phyloP scores from a whole-genome alignment of 2,113 vertebrate genomes.

The Oncorhynchus masou region DNA sequence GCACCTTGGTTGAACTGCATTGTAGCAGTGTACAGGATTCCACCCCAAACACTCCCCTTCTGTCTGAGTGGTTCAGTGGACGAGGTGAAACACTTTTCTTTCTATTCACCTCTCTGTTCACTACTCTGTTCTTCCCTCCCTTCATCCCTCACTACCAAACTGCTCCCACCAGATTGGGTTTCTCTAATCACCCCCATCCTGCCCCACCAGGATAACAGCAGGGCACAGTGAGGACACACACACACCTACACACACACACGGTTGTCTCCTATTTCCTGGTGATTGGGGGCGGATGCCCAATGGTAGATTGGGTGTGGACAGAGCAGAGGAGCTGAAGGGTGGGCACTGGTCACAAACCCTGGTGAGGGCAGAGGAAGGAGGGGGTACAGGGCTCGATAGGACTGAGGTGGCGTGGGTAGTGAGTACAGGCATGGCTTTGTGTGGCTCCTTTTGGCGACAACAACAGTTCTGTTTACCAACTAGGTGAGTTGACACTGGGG shows the following conservation, averaged over 20 bases:
- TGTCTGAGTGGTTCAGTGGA: not conserved
- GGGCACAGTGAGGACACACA: not conserved
- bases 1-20: not conserved
- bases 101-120: not conserved
- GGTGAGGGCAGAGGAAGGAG: not conserved
- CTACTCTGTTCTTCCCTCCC: not conserved
- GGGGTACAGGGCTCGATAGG: not conserved
- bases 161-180: constrained; percentile 22
- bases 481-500: no score
- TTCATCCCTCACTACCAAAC: not conserved
- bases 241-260: not conserved
- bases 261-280: not conserved
- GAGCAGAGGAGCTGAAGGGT: not conserved
- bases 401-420: no score
- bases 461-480: no score
- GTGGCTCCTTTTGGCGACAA: no score
- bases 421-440: no score
- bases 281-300: not conserved
- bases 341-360: not conserved
- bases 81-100: not conserved
- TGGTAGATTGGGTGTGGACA: no score
- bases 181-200: constrained; percentile 4
- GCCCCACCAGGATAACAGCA: not conserved
- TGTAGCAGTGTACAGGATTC: not conserved
- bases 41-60: not conserved